Evolutionary conservation across 2,888 invertebrate species (phyloP).

Genomic region (Conchocele bisecta): DNA sequence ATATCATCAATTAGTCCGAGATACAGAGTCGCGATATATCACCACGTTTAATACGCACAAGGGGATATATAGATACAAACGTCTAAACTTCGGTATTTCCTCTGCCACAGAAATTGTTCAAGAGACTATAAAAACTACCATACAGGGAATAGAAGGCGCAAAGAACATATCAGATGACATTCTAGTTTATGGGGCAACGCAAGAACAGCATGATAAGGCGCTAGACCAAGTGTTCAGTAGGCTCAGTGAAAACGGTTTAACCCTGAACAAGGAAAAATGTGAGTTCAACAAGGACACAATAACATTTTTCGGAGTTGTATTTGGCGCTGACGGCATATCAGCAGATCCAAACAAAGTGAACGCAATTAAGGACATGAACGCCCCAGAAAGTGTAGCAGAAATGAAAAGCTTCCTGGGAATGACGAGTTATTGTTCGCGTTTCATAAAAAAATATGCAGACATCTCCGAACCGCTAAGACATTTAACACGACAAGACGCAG

Average conservation of each 20-base stretch:
- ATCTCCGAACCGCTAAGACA: slow-evolving; percentile 60
- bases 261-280: slow-evolving; percentile 75
- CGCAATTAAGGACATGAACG: slow-evolving; percentile 46
- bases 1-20: slow-evolving; percentile 63
- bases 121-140: slow-evolving; percentile 78
- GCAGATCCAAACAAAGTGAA: slow-evolving; percentile 56
- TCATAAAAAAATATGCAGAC: slow-evolving; percentile 62
- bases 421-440: slow-evolving; percentile 61
- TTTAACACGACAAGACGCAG: slow-evolving; percentile 49
- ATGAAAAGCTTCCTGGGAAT: slow-evolving; percentile 63
- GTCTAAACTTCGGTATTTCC: slow-evolving; percentile 61
- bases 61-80: slow-evolving; percentile 59
- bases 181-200: slow-evolving; percentile 71
- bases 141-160: slow-evolving; percentile 76
- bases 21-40: slow-evolving; percentile 62
- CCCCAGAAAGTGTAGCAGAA: slow-evolving; percentile 58
- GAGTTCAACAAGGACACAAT: slow-evolving; percentile 43
- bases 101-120: slow-evolving; percentile 83
- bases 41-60: slow-evolving; percentile 60
- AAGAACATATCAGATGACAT: slow-evolving; percentile 82
- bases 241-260: slow-evolving; percentile 48
- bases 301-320: slow-evolving; percentile 51
- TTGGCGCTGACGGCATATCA: slow-evolving; percentile 38
- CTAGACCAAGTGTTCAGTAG: slow-evolving; percentile 62
- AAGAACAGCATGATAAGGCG: slow-evolving; percentile 72